Evolutionary conservation across 1,140 invertebrate genomes (phyloP), one percentile per base, ranked within the genome.

Genomic region (Dendrolimus punctatus): DNA sequence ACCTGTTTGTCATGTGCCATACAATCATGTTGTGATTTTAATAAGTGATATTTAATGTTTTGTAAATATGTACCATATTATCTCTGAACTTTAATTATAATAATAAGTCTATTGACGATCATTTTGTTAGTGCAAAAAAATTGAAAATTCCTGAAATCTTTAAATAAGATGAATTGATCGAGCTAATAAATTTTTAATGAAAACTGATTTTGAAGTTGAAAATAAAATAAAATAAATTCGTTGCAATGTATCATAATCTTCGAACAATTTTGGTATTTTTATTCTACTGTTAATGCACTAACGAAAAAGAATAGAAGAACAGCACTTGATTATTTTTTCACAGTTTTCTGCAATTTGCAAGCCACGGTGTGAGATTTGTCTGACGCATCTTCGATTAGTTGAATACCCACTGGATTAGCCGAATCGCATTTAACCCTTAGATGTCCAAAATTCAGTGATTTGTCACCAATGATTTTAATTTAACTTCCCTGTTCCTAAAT

Each of bases 21-120:
- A 86, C 73, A 76, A 79, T 78, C 73, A 83, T 76, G 80, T 85
- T 86, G 81, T 86, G 80, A 86, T 85, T 74, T 23, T 82, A 73
- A 76, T 83, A 81, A 85, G 80, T 86, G 80, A 85, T 86, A 86
- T 86, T 86, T 83, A 85, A 71, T 83, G 76, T 85, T 86, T 55
- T 86, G 83, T 86, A 86, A 86, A 86, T 86, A 86, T 86, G 79
- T 86, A 86, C 79, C 76, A 84, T 84, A 85, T 64, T 23, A 23
- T 23, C 23, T 23, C 23, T 23, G 23, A 23, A 23, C 23, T 69
- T 66, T 75, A 37, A 51, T 51, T 49, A 10, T 45, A 51, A 43
- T 50, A 10, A 50, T 50, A 50, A 40, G 49, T 38, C 36, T 65
- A 57, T 57, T 46, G 23, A 23, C 23, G 23, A 23, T 23, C 23